These are phyloP conservation scores for Arrhamphus sclerolepis DNA, from an alignment of 2,797 vertebrate genomes.

Conservation along the genomic window DNA sequence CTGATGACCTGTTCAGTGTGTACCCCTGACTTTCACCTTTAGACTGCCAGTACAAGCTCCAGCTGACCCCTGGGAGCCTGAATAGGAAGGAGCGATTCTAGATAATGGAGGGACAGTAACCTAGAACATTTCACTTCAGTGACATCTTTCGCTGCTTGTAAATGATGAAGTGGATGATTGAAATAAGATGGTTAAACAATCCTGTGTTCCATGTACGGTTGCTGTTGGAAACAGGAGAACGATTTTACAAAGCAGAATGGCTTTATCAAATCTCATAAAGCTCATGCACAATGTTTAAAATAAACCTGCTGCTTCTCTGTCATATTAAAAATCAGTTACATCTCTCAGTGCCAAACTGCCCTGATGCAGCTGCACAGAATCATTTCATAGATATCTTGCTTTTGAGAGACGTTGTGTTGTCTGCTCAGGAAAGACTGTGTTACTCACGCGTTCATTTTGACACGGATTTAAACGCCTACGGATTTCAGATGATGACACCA, in stretches of 20 bases:
- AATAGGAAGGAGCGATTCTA: no score
- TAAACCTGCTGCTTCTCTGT: slow-evolving; percentile 33
- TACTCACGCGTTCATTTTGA: slow-evolving; percentile 42
- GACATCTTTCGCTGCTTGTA: no score
- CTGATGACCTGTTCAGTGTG: no score
- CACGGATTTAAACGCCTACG: slow-evolving; percentile 23
- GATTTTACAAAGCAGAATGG: neutral
- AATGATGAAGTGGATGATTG: no score
- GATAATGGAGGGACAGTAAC: no score
- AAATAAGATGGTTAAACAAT: no score
- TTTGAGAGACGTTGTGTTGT: slow-evolving; percentile 31
- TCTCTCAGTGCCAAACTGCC: slow-evolving; percentile 42
- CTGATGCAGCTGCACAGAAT: slow-evolving; percentile 36
- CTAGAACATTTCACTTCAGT: no score
- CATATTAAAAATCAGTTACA: slow-evolving; percentile 35
- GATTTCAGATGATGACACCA: slow-evolving; percentile 26
- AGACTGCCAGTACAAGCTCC: no score
- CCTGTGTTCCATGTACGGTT: neutral
- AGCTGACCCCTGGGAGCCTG: no score
- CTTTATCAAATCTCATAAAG: slow-evolving; percentile 6
- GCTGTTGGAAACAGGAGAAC: neutral
- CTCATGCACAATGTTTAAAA: slow-evolving; percentile 23
- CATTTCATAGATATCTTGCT: slow-evolving; percentile 15
- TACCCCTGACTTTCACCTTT: no score
- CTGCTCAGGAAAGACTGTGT: slow-evolving; percentile 21